phyloP scores from a whole-genome alignment of 2,113 vertebrate genomes.

The Oreotrochilus melanogaster region DNA sequence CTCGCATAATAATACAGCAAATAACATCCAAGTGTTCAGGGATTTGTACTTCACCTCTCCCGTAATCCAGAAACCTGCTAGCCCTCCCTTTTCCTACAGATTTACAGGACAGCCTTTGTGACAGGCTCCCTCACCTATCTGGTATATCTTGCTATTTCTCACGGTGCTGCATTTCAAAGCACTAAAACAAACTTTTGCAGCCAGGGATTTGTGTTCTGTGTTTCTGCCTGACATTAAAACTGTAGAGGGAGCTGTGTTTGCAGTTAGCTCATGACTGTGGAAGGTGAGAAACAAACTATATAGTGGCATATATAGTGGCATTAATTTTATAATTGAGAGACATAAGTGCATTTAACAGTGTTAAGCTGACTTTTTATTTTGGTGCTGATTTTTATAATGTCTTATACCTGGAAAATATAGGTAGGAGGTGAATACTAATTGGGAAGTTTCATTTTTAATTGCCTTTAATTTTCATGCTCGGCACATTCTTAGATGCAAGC shows the following conservation, averaged over 20 bases:
- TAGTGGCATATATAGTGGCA: too few species aligned
- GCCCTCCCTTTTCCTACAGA: background rate
- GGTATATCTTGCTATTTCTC: too few species aligned
- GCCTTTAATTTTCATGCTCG: background rate
- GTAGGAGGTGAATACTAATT: background rate
- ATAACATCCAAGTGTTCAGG: background rate
- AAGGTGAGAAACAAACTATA: background rate
- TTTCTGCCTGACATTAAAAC: accelerated
- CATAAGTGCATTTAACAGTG: background rate
- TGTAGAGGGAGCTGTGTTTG: background rate
- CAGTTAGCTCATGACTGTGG: accelerated
- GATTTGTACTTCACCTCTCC: background rate
- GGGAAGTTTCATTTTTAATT: background rate
- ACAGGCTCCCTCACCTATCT: background rate
- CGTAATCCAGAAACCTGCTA: background rate
- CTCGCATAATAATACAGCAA: accelerated
- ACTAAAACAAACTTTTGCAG: background rate
- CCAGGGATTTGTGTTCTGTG: accelerated
- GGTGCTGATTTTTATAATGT: background rate
- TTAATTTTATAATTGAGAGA: too few species aligned
- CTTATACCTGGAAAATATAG: background rate
- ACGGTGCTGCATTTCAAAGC: accelerated
- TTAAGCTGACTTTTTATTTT: background rate
- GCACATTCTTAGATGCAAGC: background rate
- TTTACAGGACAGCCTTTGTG: background rate